Evolutionary conservation across 2,113 vertebrate species (phyloP), one percentile per base, ranked within the genome.

Genomic region (Scolopax mira): DNA sequence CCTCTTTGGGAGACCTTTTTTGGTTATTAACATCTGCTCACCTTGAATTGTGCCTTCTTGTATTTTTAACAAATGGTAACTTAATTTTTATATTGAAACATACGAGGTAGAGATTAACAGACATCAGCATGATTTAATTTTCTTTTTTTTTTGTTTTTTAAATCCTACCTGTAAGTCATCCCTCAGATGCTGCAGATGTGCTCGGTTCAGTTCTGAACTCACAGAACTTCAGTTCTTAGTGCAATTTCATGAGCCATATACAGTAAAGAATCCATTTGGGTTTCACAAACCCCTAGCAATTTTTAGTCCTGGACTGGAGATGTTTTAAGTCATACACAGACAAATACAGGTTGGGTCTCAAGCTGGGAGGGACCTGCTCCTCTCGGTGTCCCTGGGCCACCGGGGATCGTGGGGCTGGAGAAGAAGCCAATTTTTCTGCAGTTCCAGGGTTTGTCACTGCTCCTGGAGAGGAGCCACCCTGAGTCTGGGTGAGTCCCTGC

Each of bases 191-290:
- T 91, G 21, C 44, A 14, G 9, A 0, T 23, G 51, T 67, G 17
- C 55, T 58, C 37, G 39, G 28, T n/a, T 69, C 31, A 12, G 14
- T 19, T 9, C 14, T 64, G 25, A 27, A 54, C 62, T 21, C 12
- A 3, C 19, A 65, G 18, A 6, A 48, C 46, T 48, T 23, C 52
- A 10, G 31, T 2, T 39, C 46, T 42, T 33, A 31, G 51, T 30
- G 13, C 3, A 1, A 61, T 61, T 67, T 46, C 25, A 1, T 15
- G 42, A 37, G 3, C 37, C 18, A 11, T 9, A 17, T 24, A 1
- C 3, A 28, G 48, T 42, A 28, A 19, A 58, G 66, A 58, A 17
- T 41, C 33, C n/a, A 1, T 72, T 42, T 65, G 54, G 57, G 5
- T 95, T 91, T 78, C 71, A 13, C 57, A n/a, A 71, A 55, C 18